Base-by-base conservation (phyloP, 2,888 invertebrate genomes). In the Drosophila kanekoi region DNA sequence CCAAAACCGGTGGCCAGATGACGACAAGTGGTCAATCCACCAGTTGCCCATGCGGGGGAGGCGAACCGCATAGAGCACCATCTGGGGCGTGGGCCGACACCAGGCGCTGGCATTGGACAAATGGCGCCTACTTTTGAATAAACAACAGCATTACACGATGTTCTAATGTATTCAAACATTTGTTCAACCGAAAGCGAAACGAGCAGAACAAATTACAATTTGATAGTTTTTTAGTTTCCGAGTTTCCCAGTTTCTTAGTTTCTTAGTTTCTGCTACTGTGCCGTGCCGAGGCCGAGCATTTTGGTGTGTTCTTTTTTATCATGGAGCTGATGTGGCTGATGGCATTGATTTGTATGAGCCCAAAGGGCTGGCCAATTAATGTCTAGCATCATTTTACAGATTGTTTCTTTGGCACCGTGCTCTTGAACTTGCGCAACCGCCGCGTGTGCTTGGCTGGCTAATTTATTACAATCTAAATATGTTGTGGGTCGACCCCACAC, bases 391-490 rank as follows among this genome's bases (percentile, higher is more conserved):
- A 57, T 70, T 62, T 59, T 62, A 77, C 71, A 81, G 62, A 59
- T 69, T 76, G 56, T 57, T 60, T 49, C 45, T 33, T 58, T 64
- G 45, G 40, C 45, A 43, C 28, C 47, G 68, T 74, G 81, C 51
- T 80, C 85, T 83, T 83, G 79, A 87, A 79, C 84, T 82, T 81
- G 70, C 87, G 76, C 76, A 86, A 83, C 72, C 43, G 64, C 32
- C 28, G 10, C 52, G 18, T 10, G n/a, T 28, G 8, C 28, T 28
- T 45, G 32, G 32, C 35, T 56, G 40, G 11, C 16, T 67, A 69
- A 83, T 81, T 83, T 72, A 81, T 83, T 59, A 70, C 75, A 75
- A 66, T 65, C 80, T 67, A 74, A 80, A 74, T 53, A 74, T 57
- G 67, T 58, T 57, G 52, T 23, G 40, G 13, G 8, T 5, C 20